phyloP scores from a whole-genome alignment of 2,113 vertebrate species.

The Petromus typicus region DNA sequence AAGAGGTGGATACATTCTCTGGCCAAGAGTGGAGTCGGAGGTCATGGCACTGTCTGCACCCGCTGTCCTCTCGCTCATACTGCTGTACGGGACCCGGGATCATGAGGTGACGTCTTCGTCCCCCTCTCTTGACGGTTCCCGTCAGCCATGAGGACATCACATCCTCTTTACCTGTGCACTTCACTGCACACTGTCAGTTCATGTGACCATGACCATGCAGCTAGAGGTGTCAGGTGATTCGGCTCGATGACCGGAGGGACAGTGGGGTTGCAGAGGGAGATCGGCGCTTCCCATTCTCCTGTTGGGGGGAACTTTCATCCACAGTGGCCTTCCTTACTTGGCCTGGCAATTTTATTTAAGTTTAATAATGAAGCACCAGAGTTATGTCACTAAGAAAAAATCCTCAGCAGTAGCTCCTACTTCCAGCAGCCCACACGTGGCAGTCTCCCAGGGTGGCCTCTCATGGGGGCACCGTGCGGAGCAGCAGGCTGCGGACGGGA shows the following conservation, averaged over 20 bases:
- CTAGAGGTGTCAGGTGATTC: too few species aligned
- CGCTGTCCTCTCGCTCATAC: slow-evolving; percentile 53
- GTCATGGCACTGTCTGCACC: slow-evolving; percentile 18
- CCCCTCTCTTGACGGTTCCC: slow-evolving; percentile 61
- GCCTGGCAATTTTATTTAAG: slow-evolving; percentile 42
- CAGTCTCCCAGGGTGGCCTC: background rate
- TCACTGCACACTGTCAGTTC: slow-evolving; percentile 17
- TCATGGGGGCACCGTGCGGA: background rate
- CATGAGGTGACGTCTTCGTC: slow-evolving; percentile 22
- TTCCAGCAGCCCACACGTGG: slow-evolving; percentile 23
- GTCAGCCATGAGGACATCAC: background rate
- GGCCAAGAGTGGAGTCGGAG: slow-evolving; percentile 30
- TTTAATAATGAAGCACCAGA: background rate
- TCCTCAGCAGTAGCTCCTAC: background rate
- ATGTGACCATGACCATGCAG: too few species aligned
- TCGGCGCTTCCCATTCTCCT: slow-evolving; percentile 12
- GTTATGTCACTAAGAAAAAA: slow-evolving; percentile 1
- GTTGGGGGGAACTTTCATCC: slow-evolving; percentile 28
- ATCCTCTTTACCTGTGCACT: slow-evolving; percentile 71
- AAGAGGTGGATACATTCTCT: slow-evolving; percentile 58
- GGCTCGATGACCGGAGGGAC: too few species aligned
- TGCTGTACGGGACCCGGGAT: background rate
- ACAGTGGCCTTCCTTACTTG: slow-evolving; percentile 22
- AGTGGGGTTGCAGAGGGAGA: slow-evolving; percentile 43
- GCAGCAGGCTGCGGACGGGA: background rate